Percentiles rank a stretch among this genome's conserved stretches.
These are phyloP conservation scores for Cheumatopsyche charites DNA, from an alignment of 1,140 invertebrate genomes.

Conservation along the genomic window DNA sequence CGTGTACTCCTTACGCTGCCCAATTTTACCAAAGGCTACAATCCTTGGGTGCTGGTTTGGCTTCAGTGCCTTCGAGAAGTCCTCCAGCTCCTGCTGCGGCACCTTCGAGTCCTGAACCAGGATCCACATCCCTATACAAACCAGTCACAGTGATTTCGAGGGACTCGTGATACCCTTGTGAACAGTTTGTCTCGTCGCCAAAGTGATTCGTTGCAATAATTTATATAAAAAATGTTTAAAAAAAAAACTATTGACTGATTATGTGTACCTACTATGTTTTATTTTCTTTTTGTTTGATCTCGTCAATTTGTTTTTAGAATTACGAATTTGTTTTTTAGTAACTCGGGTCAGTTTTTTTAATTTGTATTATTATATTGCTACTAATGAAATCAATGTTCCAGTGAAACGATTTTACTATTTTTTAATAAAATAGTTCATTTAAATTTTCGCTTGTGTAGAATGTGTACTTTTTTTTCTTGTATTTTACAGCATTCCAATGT, in stretches of 20 bases:
- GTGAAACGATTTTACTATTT: not conserved
- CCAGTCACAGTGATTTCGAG: conserved; percentile 60
- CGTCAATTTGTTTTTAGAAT: not conserved
- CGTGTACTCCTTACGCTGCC: conserved; percentile 47
- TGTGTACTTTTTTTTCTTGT: conserved; percentile 15
- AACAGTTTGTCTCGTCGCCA: conserved; percentile 5
- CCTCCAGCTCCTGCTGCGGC: conserved; percentile 58
- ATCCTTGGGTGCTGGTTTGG: conserved; percentile 53
- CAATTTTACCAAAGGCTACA: conserved; percentile 61
- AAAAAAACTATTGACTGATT: conserved; percentile 43
- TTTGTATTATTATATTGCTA: too few species aligned
- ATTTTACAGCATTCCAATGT: conserved; percentile 45
- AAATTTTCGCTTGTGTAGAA: conserved; percentile 10
- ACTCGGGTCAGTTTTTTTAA: too few species aligned
- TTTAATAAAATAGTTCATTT: conserved; percentile 4
- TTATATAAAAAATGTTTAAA: conserved; percentile 9
- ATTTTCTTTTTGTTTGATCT: conserved; percentile 43
- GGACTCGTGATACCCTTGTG: conserved; percentile 54
- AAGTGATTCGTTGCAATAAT: conserved; percentile 44
- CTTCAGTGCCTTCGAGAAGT: conserved; percentile 37
- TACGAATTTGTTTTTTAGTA: not conserved
- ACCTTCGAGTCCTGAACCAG: conserved; percentile 60
- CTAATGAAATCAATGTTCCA: too few species aligned
- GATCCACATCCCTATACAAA: conserved; percentile 56
- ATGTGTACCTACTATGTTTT: conserved; percentile 45